phyloP scores from a whole-genome alignment of 2,113 vertebrate genomes.

The Microtus pennsylvanicus region DNA sequence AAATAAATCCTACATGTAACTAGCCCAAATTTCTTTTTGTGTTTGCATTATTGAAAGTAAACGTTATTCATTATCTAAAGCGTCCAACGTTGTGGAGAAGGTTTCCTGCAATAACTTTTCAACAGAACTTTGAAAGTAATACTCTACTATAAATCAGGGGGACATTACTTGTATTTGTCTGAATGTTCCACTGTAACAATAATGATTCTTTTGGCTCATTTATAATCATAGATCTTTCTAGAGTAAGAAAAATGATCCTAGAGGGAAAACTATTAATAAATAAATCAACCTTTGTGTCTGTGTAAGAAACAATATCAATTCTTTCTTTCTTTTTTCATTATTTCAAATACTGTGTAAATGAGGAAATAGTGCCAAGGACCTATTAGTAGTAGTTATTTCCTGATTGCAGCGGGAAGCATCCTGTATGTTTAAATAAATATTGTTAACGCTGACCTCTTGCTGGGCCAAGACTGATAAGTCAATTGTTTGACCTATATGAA shows the following conservation, averaged over 20 bases:
- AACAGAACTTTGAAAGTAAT: constrained; percentile 61
- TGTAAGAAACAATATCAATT: constrained; percentile 68
- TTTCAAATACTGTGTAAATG: constrained; percentile 81
- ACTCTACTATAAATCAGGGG: constrained; percentile 30
- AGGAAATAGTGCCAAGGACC: constrained; percentile 87
- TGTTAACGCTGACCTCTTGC: constrained; percentile 91
- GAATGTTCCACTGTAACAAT: constrained; percentile 33
- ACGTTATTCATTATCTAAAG: neutral
- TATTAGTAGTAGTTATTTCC: constrained; percentile 92
- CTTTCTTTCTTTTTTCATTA: constrained; percentile 33
- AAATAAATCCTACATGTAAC: neutral
- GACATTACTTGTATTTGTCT: constrained; percentile 45
- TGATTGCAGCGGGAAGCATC: constrained; percentile 93
- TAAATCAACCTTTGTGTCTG: constrained; percentile 53
- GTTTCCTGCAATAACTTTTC: neutral
- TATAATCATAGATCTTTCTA: constrained; percentile 67
- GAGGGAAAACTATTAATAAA: constrained; percentile 47
- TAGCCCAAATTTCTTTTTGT: constrained; percentile 32
- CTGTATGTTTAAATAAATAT: constrained; percentile 95
- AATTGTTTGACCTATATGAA: constrained; percentile 90
- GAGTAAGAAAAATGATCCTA: constrained; percentile 60
- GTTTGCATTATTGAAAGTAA: constrained; percentile 34
- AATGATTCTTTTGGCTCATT: constrained; percentile 66
- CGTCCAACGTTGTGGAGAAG: neutral
- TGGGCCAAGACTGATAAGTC: constrained; percentile 90